These are phyloP conservation scores for Medauroidea extradentata DNA, from an alignment of 1,140 invertebrate genomes.

Conservation along the genomic window DNA sequence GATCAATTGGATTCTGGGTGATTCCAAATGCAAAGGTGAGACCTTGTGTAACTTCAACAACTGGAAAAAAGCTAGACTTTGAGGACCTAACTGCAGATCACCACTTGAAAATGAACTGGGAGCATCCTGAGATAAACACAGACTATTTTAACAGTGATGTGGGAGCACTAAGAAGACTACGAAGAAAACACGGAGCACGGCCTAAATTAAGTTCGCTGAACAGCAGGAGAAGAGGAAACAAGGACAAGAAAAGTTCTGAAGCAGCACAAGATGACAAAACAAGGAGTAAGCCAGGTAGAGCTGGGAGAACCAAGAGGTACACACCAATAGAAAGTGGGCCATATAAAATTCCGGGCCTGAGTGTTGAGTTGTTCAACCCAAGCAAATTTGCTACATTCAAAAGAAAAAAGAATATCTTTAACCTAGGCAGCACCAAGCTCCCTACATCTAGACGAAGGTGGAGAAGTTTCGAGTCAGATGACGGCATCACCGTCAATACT, in stretches of 20 bases:
- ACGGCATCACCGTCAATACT: background rate
- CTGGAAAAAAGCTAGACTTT: background rate
- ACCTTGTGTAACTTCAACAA: conserved; percentile 27
- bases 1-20: conserved; percentile 55
- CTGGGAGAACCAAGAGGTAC: too few relatives aligned
- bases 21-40: conserved; percentile 48
- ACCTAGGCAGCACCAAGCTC: too few relatives aligned
- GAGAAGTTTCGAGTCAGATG: background rate
- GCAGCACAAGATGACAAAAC: too few relatives aligned
- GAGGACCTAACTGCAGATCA: background rate
- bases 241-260: background rate
- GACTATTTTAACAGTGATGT: background rate
- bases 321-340: too few relatives aligned
- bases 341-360: too few relatives aligned
- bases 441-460: too few relatives aligned
- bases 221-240: background rate
- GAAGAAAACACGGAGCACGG: background rate
- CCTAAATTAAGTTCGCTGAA: background rate
- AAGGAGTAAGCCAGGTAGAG: too few relatives aligned
- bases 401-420: too few relatives aligned
- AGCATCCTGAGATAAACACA: background rate
- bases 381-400: too few relatives aligned
- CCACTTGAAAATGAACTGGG: too few relatives aligned
- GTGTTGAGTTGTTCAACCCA: too few relatives aligned
- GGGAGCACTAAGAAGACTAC: too few relatives aligned